These are phyloP conservation scores for Cerastis rubricosa DNA, from an alignment of 2,888 invertebrate genomes.

Conservation along the genomic window DNA sequence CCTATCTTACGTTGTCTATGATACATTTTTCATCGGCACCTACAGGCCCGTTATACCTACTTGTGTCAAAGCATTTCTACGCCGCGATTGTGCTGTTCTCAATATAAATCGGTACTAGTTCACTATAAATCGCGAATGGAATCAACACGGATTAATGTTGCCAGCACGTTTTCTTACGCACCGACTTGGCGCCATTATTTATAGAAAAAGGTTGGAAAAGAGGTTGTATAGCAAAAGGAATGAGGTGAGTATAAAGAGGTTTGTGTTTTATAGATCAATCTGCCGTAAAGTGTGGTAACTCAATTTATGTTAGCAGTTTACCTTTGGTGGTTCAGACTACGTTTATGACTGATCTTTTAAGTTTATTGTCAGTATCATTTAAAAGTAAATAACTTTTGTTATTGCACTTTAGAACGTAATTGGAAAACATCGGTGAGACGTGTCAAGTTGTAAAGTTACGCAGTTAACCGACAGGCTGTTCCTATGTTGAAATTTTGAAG, in stretches of 20 bases:
- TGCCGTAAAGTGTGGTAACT: slow-evolving; percentile 25
- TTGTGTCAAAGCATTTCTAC: slow-evolving; percentile 66
- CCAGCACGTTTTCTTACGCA: slow-evolving; percentile 61
- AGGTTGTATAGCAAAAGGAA: slow-evolving; percentile 36
- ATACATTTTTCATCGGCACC: slow-evolving; percentile 67
- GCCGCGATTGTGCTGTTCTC: slow-evolving; percentile 59
- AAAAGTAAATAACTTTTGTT: slow-evolving; percentile 2
- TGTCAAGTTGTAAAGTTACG: background rate
- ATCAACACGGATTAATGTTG: slow-evolving; percentile 59
- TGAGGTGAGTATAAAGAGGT: slow-evolving; percentile 27
- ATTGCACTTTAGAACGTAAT: slow-evolving; percentile 15
- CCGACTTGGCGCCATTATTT: slow-evolving; percentile 57
- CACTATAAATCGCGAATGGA: slow-evolving; percentile 55
- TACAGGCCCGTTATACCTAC: slow-evolving; percentile 65
- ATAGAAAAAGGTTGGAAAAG: slow-evolving; percentile 48
- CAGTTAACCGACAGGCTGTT: background rate
- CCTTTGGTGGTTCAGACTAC: slow-evolving; percentile 10
- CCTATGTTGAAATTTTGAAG: background rate
- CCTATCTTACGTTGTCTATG: slow-evolving; percentile 21
- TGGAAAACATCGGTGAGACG: slow-evolving; percentile 3
- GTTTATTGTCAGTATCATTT: slow-evolving; percentile 30
- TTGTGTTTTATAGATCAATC: slow-evolving; percentile 25
- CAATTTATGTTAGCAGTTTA: slow-evolving; percentile 6
- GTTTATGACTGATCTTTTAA: slow-evolving; percentile 27
- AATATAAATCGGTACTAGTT: slow-evolving; percentile 63